Percentiles rank a stretch among this genome's conserved stretches.
These are phyloP conservation scores for Nothoprocta perdicaria DNA, from an alignment of 2,113 vertebrate species.

Conservation along the genomic window DNA sequence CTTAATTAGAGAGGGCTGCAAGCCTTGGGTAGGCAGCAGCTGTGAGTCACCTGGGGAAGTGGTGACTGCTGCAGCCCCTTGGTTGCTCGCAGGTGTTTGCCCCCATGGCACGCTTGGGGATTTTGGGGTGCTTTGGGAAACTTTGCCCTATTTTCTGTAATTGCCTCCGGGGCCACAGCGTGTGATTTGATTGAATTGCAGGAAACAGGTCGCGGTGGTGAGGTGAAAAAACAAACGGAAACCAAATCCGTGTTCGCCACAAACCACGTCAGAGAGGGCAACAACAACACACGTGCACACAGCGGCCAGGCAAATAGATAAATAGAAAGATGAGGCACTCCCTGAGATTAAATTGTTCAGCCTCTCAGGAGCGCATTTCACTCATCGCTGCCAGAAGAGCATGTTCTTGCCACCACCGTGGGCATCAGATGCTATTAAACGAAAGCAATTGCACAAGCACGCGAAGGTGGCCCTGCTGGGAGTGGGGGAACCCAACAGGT, in stretches of 20 bases:
- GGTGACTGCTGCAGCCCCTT: not conserved
- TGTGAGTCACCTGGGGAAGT: not conserved
- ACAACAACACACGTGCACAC: accelerated
- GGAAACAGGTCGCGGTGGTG: not conserved
- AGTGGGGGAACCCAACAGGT: not conserved
- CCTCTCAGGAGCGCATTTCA: not conserved
- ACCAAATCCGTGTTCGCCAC: not conserved
- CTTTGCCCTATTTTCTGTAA: not conserved
- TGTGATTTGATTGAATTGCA: not conserved
- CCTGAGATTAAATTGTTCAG: conserved; percentile 15
- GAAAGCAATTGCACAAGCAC: conserved; percentile 16
- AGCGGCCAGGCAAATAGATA: not conserved
- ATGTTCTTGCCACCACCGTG: not conserved
- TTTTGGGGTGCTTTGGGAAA: not conserved
- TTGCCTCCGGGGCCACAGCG: accelerated
- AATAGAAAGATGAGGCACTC: not conserved
- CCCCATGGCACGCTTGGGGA: accelerated
- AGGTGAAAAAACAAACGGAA: not conserved
- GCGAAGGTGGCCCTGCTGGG: not conserved
- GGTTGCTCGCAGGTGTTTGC: not conserved
- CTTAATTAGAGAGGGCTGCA: not conserved
- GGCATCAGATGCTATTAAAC: not conserved
- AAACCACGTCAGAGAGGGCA: not conserved
- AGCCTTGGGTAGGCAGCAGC: not conserved
- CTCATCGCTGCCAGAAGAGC: conserved; percentile 13